Conservation (phyloP, 2,797 vertebrate genomes). For the Odontamblyopus rebecca region DNA sequence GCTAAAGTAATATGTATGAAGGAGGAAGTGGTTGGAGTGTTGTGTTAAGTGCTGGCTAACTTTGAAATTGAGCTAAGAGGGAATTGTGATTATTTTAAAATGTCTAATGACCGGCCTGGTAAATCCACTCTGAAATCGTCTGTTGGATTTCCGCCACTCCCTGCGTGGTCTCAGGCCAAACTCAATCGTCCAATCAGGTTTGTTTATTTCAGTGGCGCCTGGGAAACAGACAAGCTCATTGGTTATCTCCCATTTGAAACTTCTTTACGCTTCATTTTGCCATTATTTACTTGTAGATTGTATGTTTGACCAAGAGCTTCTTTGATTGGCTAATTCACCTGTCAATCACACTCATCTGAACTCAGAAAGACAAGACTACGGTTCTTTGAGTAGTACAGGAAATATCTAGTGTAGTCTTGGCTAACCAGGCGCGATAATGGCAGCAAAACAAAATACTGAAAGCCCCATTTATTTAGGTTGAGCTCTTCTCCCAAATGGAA, state of each 20-base stretch:
- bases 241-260: too few species aligned
- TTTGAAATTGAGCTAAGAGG: background rate
- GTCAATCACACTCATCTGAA: background rate
- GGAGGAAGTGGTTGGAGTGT: conserved; percentile 1
- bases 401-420: too few species aligned
- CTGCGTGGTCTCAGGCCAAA: background rate
- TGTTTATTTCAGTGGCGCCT: background rate
- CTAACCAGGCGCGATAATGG: too few species aligned
- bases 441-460: too few species aligned
- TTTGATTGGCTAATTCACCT: background rate
- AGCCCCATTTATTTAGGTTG: too few species aligned
- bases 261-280: too few species aligned
- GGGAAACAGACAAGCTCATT: too few species aligned
- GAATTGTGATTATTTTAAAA: background rate
- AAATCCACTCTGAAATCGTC: background rate
- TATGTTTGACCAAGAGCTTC: too few species aligned
- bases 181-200: background rate
- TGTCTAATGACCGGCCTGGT: background rate
- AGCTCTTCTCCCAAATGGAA: too few species aligned
- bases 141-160: background rate
- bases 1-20: conserved; percentile 5
- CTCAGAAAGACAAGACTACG: background rate
- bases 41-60: background rate
- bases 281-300: too few species aligned
- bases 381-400: too few species aligned